These are phyloP conservation scores for Habrosyne pyritoides DNA, from an alignment of 2,888 invertebrate genomes.

Conservation along the genomic window DNA sequence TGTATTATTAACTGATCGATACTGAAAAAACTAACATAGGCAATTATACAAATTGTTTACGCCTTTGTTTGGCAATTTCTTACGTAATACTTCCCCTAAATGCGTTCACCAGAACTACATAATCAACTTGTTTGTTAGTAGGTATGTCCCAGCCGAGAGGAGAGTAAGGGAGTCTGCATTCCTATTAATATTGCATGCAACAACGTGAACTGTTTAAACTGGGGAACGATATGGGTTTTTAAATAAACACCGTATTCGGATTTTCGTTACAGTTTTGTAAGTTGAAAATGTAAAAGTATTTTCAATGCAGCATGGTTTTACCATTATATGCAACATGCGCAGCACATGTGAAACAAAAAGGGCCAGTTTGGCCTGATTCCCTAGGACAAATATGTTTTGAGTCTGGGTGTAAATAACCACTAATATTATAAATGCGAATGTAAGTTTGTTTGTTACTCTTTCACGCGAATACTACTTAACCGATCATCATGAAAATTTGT, in stretches of 20 bases:
- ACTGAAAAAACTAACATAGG: no score
- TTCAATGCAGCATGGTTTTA: neutral
- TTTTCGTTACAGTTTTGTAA: slow-evolving; percentile 22
- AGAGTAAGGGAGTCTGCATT: slow-evolving; percentile 61
- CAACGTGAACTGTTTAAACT: slow-evolving; percentile 74
- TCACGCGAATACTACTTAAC: no score
- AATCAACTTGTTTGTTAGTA: neutral
- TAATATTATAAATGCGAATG: no score
- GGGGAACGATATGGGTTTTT: slow-evolving; percentile 37
- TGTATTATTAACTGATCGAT: no score
- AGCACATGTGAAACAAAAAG: no score
- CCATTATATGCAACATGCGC: no score
- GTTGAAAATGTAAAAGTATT: slow-evolving; percentile 16
- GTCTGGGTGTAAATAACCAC: no score
- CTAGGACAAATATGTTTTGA: no score
- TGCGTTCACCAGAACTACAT: neutral
- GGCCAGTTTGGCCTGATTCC: no score
- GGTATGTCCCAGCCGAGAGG: slow-evolving; percentile 29
- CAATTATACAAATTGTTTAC: no score
- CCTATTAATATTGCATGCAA: slow-evolving; percentile 77
- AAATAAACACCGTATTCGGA: slow-evolving; percentile 7
- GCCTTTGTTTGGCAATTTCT: neutral
- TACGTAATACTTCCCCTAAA: neutral
- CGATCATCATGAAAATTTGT: no score
- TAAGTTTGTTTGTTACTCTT: no score